A percentile compares a stretch with the other conserved stretches of the same genome.
Evolutionary conservation across 92 coral and sea anemone species (phyloP).

Genomic region (Virgularia gustaviana): DNA sequence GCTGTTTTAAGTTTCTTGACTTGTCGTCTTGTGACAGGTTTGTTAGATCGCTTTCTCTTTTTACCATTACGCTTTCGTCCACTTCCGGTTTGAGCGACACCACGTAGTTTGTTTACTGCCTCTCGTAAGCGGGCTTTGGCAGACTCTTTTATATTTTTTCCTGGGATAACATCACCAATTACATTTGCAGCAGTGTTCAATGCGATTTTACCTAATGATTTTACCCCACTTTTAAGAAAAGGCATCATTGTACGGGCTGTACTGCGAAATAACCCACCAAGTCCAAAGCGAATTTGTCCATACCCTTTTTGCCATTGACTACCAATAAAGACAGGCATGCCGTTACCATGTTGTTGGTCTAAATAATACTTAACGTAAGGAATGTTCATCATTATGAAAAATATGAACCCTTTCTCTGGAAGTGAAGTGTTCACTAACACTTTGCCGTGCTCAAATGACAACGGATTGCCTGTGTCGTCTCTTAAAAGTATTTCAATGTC

Average conservation of each 20-base stretch:
- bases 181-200: constrained; percentile 11
- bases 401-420: constrained; percentile 27
- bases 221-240: constrained; percentile 12
- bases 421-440: constrained; percentile 49
- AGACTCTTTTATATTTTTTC: constrained; percentile 10
- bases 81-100: background rate
- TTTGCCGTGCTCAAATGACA: constrained; percentile 55
- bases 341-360: constrained; percentile 1
- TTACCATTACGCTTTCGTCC: constrained; percentile 10
- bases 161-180: constrained; percentile 16
- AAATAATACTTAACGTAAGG: background rate
- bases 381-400: background rate
- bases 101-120: background rate
- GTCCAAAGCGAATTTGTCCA: constrained; percentile 36
- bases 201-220: constrained; percentile 23
- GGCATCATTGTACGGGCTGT: constrained; percentile 19
- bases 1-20: constrained; percentile 31
- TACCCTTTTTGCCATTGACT: constrained; percentile 13
- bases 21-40: constrained; percentile 6
- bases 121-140: background rate
- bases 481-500: constrained; percentile 57
- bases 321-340: constrained; percentile 3
- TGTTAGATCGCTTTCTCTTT: constrained; percentile 40
- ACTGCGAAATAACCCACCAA: constrained; percentile 20
- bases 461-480: constrained; percentile 50